phyloP scores from a whole-genome alignment of 2,888 invertebrate genomes.

The Oxycera nigricornis region DNA sequence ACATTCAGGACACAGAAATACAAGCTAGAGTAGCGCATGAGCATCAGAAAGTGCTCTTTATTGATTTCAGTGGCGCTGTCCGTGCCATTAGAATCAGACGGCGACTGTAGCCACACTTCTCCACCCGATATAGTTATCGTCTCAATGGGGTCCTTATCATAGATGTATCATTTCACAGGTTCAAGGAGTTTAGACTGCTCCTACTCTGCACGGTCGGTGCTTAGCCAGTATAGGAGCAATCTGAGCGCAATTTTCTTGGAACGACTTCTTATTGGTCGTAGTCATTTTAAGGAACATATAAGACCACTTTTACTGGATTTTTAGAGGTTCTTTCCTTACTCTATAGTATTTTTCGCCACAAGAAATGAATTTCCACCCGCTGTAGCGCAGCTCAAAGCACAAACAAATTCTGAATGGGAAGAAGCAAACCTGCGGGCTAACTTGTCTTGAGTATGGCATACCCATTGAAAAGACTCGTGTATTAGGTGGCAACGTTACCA shows the following conservation, averaged over 20 bases:
- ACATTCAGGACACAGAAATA: constrained; percentile 30
- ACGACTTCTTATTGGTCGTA: constrained; percentile 56
- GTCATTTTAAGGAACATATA: constrained; percentile 48
- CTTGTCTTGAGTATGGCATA: constrained; percentile 17
- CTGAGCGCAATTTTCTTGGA: constrained; percentile 48
- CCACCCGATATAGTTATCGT: constrained; percentile 42
- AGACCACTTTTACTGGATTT: constrained; percentile 47
- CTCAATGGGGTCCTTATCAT: constrained; percentile 48
- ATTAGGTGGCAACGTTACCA: constrained; percentile 48
- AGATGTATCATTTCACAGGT: constrained; percentile 47
- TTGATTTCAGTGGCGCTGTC: constrained; percentile 51
- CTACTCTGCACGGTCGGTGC: not conserved
- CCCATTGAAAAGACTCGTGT: constrained; percentile 23
- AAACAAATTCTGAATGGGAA: not conserved
- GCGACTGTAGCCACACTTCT: constrained; percentile 34
- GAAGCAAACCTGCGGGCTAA: not conserved
- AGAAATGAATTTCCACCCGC: constrained; percentile 26
- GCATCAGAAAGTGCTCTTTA: constrained; percentile 50
- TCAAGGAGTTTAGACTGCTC: constrained; percentile 44
- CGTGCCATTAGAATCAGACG: constrained; percentile 47
- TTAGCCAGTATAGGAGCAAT: constrained; percentile 41
- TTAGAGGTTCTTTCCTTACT: constrained; percentile 42
- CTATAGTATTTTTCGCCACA: constrained; percentile 32
- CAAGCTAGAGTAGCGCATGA: constrained; percentile 48
- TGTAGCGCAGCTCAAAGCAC: not conserved